Conservation (phyloP, 1,140 invertebrate species). For the Vanessa atalanta region DNA sequence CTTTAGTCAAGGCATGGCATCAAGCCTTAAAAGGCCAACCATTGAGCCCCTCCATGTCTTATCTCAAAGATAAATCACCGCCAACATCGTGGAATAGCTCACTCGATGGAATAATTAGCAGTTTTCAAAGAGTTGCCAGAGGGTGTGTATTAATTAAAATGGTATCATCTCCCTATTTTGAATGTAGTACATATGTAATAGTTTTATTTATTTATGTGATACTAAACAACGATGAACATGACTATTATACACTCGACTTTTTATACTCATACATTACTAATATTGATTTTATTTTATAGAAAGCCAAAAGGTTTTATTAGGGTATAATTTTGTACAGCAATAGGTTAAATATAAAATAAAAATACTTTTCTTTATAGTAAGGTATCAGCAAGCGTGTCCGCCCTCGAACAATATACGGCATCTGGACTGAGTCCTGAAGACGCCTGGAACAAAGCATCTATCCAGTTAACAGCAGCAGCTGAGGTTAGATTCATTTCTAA, state of each 20-base stretch:
- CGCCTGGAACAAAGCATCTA: conserved; percentile 91
- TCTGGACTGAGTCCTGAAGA: conserved; percentile 84
- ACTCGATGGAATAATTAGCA: conserved; percentile 83
- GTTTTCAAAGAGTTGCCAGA: conserved; percentile 85
- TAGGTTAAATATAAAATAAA: not conserved
- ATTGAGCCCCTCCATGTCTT: conserved; percentile 84
- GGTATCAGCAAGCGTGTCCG: conserved; percentile 84
- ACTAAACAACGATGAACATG: no score
- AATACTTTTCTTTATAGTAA: conserved; percentile 80
- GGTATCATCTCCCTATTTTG: no score
- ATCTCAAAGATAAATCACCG: conserved; percentile 78
- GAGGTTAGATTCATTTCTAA: conserved; percentile 68
- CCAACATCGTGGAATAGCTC: conserved; percentile 82
- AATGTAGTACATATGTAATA: no score
- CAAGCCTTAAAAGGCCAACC: conserved; percentile 80
- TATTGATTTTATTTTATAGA: no score
- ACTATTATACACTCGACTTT: no score
- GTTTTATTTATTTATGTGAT: no score
- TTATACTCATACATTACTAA: no score
- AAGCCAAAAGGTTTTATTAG: no score
- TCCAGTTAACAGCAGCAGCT: conserved; percentile 88
- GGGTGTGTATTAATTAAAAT: conserved; percentile 79
- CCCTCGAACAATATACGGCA: conserved; percentile 82
- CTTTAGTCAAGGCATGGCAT: conserved; percentile 86
- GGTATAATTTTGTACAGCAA: no score